phyloP scores from a whole-genome alignment of 2,797 vertebrate species.

The Smutsia gigantea region DNA sequence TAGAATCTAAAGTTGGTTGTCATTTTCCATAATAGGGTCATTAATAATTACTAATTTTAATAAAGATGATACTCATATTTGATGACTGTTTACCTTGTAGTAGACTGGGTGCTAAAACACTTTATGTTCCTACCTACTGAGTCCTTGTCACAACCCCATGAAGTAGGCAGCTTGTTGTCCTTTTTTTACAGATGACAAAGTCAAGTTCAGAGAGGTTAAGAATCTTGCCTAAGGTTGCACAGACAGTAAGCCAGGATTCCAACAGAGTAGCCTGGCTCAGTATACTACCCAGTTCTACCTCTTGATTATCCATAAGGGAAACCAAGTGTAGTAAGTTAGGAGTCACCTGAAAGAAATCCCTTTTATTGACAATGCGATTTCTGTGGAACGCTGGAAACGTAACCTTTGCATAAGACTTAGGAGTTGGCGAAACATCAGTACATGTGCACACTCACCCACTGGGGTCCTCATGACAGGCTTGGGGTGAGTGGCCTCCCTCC shows the following conservation, averaged over 20 bases:
- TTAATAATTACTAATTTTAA: neutral
- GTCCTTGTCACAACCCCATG: neutral
- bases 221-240: neutral
- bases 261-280: neutral
- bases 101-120: neutral
- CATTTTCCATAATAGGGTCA: neutral
- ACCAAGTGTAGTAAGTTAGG: neutral
- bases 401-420: neutral
- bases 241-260: neutral
- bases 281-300: neutral
- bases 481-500: neutral
- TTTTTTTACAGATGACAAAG: neutral
- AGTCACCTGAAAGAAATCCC: neutral
- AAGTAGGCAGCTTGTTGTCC: neutral
- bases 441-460: accelerated
- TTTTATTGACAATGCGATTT: neutral
- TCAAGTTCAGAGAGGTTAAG: neutral
- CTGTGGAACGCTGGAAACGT: neutral
- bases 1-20: neutral
- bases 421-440: neutral
- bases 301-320: neutral
- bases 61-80: neutral
- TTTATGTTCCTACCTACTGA: neutral
- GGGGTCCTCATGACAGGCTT: neutral
- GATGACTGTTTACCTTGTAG: neutral